Percentiles rank a stretch among this genome's conserved stretches.
Evolutionary conservation across 2,888 invertebrate genomes (phyloP).

Genomic region (Melanostoma mellinum): DNA sequence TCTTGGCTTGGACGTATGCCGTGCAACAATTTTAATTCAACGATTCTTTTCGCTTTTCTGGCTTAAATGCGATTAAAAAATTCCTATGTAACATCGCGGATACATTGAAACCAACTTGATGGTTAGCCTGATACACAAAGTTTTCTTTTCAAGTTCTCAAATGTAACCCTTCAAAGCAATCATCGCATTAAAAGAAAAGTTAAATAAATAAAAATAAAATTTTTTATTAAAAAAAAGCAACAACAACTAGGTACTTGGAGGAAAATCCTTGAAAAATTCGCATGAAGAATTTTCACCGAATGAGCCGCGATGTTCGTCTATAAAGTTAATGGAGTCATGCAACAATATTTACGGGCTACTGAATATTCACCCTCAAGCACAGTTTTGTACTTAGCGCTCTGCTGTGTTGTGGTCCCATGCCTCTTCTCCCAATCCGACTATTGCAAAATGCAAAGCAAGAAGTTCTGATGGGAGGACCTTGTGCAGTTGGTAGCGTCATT

Average conservation of each 20-base stretch:
- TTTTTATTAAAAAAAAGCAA: not conserved
- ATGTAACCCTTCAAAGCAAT: slow-evolving; percentile 16
- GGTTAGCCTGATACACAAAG: slow-evolving; percentile 1
- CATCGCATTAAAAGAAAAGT: not conserved
- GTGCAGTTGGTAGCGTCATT: slow-evolving; percentile 54
- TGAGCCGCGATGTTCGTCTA: slow-evolving; percentile 60
- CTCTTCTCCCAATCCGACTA: slow-evolving; percentile 26
- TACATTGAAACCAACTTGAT: slow-evolving; percentile 32
- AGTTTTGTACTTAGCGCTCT: slow-evolving; percentile 48
- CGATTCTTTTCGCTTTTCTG: not conserved
- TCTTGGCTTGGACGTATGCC: no score
- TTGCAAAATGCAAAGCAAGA: slow-evolving; percentile 35
- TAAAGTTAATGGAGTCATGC: slow-evolving; percentile 81
- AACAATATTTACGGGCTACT: slow-evolving; percentile 79
- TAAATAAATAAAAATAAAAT: not conserved
- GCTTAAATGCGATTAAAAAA: slow-evolving; percentile 44
- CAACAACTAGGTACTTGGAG: no score
- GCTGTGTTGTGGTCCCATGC: not conserved
- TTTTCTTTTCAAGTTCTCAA: slow-evolving; percentile 5
- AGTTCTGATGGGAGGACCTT: slow-evolving; percentile 28
- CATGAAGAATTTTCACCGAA: slow-evolving; percentile 60
- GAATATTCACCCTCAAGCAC: slow-evolving; percentile 52
- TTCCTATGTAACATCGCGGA: slow-evolving; percentile 12
- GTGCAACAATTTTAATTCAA: slow-evolving; percentile 21
- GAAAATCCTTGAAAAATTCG: slow-evolving; percentile 51